Base-by-base conservation (phyloP, 2,797 vertebrate species). In the Acanthiza pusilla region DNA sequence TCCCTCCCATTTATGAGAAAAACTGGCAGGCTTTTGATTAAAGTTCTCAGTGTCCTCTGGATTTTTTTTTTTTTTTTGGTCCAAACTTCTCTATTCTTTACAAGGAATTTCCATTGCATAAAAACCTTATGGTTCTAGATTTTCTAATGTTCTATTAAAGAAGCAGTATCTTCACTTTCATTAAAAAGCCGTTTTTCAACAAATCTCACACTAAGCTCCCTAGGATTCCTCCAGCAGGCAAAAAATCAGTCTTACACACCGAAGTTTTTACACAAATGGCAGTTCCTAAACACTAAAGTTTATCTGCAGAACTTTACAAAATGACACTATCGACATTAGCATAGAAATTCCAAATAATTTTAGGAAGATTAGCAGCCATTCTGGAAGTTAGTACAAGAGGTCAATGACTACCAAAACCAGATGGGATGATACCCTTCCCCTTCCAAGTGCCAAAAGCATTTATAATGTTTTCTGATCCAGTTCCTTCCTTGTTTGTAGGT, bases 361-460 rank as follows among this genome's bases (percentile, higher is more conserved):
- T 62, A 81, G 43, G 36, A 80, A 85, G 79, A 95, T 84, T 68
- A 85, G 47, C n/a, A 77, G 36, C 62, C 68, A 83, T 83, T 88
- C 57, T 93, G 40, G 30, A 93, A 87, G 43, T 68, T 36, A 78
- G 48, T 47, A 86, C 38, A 73, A 95, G 76, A 86, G 67, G 63
- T 78, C 63, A 70, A 29, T 42, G 18, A 82, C 66, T 85, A 78
- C 63, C 90, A 89, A 77, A 96, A 76, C 11, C 68, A 87, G 68
- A 81, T 65, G 36, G 53, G 70, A 75, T 71, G 72, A 93, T 55
- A 96, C 83, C 70, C 82, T 94, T 91, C 80, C 76, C 74, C 47
- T 73, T 60, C 40, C 10, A 89, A 81, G 36, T 16, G 63, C 66
- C 91, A 91, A 73, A 89, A 60, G 3, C 50, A 60, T 82, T 54